Base-by-base conservation (phyloP, 2,888 invertebrate species). In the Scaptomyza flava region DNA sequence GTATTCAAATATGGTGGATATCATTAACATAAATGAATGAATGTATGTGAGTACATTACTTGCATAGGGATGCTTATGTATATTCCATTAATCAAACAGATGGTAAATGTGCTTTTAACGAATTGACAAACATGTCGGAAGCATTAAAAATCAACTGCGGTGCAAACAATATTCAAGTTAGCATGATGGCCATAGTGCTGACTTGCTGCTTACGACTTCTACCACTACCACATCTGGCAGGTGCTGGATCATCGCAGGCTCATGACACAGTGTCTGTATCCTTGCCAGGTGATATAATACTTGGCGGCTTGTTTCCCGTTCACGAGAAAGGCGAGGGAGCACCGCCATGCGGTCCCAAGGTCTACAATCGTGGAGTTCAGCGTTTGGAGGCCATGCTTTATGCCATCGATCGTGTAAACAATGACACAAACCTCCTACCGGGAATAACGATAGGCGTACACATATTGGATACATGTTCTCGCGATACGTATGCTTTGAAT, bases 231-330 rank as follows among this genome's bases (percentile, higher is more conserved):
- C 43, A 54, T 5, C 30, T 52, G 17, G 41, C 52, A 6, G 42
- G 41, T 6, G 56, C 58, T 1, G 56, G 33, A 14, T 65, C 53
- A 33, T 57, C 78, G 3, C 64, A 78, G 11, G 46, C 68, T 30
- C 85, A 81, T 53, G 89, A 88, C 27, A 67, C 81, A 23, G 82
- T 87, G 5, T 81, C 89, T 1, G 89, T 90, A 0, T 88, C 70
- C 33, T 43, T 87, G 11, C 87, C 89, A 0, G 95, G 95, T n/a
- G 94, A 95, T 87, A 93, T 95, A 63, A 93, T 95, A 67, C 92
- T 95, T 33, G 95, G 95, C 2, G 95, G 95, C 4, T 92, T 95
- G 46, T 95, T 95, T 89, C 95, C 95, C 0, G 94, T 95, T 89
- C 95, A 95, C 84, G 94, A 94, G 79, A 93, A 94, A 89, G 90